phyloP scores from a whole-genome alignment of 2,113 vertebrate species.

The Dolichotis patagonum region DNA sequence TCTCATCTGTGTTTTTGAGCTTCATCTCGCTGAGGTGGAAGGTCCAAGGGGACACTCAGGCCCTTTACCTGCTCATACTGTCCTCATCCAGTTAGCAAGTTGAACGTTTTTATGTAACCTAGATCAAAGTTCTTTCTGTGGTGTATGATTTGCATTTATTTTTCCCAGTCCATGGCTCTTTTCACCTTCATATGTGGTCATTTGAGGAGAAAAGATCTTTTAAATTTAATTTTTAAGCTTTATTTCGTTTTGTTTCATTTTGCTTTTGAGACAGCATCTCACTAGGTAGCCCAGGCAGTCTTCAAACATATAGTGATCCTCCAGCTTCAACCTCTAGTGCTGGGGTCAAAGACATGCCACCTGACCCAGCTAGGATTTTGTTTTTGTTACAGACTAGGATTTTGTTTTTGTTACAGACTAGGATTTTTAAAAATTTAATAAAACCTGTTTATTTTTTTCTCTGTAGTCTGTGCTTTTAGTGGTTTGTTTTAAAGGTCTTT shows the following conservation, averaged over 20 bases:
- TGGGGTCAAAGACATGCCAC: neutral
- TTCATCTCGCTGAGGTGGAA: neutral
- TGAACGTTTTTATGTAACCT: conserved; percentile 9
- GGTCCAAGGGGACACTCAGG: neutral
- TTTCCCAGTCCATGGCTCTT: neutral
- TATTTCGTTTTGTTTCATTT: neutral
- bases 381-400: neutral
- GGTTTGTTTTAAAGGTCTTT: neutral
- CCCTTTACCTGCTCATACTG: neutral
- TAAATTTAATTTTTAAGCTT: neutral
- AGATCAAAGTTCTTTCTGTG: neutral
- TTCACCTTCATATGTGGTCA: neutral
- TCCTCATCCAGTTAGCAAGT: neutral
- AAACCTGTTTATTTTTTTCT: conserved; percentile 17
- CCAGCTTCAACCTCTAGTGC: too few species aligned
- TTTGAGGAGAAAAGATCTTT: neutral
- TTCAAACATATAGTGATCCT: neutral
- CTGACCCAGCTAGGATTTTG: neutral
- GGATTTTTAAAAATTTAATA: neutral
- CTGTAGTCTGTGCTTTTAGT: conserved; percentile 41
- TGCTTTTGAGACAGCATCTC: neutral
- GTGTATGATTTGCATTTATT: neutral
- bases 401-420: neutral
- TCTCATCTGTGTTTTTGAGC: neutral
- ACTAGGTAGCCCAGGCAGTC: neutral